Evolutionary conservation across 2,113 vertebrate genomes (phyloP).

Genomic region (Tamias sibiricus): DNA sequence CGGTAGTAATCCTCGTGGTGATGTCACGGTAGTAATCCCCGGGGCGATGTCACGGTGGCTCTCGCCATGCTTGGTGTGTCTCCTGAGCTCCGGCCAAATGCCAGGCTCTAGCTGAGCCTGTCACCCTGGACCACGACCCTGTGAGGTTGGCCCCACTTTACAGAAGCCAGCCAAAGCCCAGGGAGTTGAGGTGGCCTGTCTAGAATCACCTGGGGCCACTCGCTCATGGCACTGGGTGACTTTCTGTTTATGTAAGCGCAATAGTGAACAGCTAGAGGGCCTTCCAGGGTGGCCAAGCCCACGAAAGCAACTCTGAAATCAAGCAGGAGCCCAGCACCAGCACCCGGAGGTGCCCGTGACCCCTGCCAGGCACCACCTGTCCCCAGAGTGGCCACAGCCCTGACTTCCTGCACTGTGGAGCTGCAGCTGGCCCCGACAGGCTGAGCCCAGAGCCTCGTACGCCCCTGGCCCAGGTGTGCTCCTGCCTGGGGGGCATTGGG

Average conservation of each 20-base stretch:
- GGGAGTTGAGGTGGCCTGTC: neutral
- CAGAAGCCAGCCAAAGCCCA: neutral
- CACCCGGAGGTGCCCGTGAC: neutral
- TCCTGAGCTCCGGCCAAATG: accelerated
- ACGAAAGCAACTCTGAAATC: neutral
- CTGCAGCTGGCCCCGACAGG: neutral
- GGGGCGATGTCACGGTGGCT: too few species aligned
- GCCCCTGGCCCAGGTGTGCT: neutral
- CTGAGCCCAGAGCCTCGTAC: neutral
- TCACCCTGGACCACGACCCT: neutral
- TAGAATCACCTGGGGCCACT: neutral
- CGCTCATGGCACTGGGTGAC: too few species aligned
- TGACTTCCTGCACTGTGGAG: neutral
- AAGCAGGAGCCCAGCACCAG: neutral
- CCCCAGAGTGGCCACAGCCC: neutral
- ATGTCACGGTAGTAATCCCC: too few species aligned
- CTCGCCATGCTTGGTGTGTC: accelerated
- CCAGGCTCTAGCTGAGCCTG: neutral
- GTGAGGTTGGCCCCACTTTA: neutral
- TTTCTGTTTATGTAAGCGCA: too few species aligned
- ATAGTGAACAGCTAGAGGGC: neutral
- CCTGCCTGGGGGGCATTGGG: accelerated
- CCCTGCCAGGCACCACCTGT: neutral
- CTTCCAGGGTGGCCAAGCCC: neutral
- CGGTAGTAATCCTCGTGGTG: too few species aligned